phyloP scores from a whole-genome alignment of 2,113 vertebrate species.

The Lagenorhynchus albirostris region DNA sequence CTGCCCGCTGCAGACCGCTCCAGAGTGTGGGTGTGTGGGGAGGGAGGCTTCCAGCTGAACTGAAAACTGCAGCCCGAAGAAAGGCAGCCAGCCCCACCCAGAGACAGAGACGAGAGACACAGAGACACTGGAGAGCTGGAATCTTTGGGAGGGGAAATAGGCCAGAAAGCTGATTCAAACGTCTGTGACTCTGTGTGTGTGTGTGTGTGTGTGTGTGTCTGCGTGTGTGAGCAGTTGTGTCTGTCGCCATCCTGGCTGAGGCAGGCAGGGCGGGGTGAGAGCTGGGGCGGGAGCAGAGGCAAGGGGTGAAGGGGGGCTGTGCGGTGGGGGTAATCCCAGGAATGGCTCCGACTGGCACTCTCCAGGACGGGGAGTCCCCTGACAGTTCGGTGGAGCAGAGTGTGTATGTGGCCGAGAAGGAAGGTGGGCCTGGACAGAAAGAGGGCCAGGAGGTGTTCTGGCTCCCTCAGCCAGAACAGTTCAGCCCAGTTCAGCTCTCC shows the following conservation, averaged over 20 bases:
- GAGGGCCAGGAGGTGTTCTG: neutral
- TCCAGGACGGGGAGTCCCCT: slow-evolving; percentile 64
- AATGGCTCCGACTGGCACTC: slow-evolving; percentile 64
- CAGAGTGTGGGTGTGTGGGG: slow-evolving; percentile 84
- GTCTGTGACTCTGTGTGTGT: slow-evolving; percentile 40
- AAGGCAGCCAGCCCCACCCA: slow-evolving; percentile 72
- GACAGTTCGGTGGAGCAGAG: neutral
- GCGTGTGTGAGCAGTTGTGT: slow-evolving; percentile 56
- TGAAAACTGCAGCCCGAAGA: slow-evolving; percentile 81
- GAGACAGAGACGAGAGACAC: slow-evolving; percentile 66
- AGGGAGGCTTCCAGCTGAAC: slow-evolving; percentile 84
- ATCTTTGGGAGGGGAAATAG: slow-evolving; percentile 67
- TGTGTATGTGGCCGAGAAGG: neutral
- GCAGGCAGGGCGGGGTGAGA: slow-evolving; percentile 44
- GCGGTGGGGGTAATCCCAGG: slow-evolving; percentile 58
- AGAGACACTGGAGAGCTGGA: slow-evolving; percentile 70
- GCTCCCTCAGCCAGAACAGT: neutral
- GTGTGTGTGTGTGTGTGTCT: neutral
- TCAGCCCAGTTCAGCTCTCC: neutral
- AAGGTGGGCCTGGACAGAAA: neutral
- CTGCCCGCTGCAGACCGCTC: slow-evolving; percentile 59
- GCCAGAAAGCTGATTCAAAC: slow-evolving; percentile 74
- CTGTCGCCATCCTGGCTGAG: slow-evolving; percentile 72
- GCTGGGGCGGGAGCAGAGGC: slow-evolving; percentile 41
- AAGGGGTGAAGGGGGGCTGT: slow-evolving; percentile 5